A percentile compares a stretch with the other conserved stretches of the same genome.
These are phyloP conservation scores for Sparidentex hasta DNA, from an alignment of 2,797 vertebrate species.

Conservation along the genomic window DNA sequence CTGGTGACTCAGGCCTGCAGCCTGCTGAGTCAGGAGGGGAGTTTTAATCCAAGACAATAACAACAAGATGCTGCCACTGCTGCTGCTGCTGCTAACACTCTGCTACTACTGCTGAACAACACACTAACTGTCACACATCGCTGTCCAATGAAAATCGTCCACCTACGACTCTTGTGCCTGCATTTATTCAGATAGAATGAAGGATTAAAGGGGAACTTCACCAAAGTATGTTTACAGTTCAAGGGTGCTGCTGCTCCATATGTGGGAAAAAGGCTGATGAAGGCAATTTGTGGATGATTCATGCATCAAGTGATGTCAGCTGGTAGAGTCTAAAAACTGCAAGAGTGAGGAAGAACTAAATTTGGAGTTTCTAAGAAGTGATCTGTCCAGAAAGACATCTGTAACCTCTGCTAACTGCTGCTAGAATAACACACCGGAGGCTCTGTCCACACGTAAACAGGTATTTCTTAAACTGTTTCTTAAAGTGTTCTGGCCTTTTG, in stretches of 20 bases:
- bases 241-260: neutral
- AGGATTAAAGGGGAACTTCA: neutral
- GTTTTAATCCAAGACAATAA: slow-evolving; percentile 9
- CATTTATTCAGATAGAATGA: neutral
- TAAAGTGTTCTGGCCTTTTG: too few species aligned
- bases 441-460: neutral
- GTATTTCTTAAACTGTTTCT: too few species aligned
- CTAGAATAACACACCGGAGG: neutral
- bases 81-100: slow-evolving; percentile 4
- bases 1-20: slow-evolving; percentile 20
- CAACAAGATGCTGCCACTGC: slow-evolving; percentile 19
- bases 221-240: neutral
- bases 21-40: neutral
- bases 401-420: too few species aligned
- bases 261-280: neutral
- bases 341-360: neutral
- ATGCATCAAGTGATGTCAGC: neutral
- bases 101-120: neutral
- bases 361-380: neutral
- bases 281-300: neutral
- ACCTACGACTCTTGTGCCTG: neutral
- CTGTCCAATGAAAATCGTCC: neutral
- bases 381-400: neutral
- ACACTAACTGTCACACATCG: neutral
- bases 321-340: too few species aligned